Evolutionary conservation across 2,888 invertebrate species (phyloP), one percentile per base, ranked within the genome.

Genomic region (Stenolophus ochropezus): DNA sequence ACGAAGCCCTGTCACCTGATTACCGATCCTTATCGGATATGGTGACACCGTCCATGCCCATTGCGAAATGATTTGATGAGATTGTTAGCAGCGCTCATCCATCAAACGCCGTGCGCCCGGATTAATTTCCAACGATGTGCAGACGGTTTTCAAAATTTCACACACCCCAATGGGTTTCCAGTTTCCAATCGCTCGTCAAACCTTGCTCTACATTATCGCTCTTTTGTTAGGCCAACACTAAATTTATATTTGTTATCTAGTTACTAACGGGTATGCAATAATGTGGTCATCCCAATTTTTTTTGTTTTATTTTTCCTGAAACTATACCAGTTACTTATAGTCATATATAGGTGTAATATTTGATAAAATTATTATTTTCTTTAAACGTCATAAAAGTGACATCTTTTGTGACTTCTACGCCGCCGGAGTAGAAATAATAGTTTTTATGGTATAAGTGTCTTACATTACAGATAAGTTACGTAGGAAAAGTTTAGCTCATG

Each of bases 1-100:
- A 80, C 80, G 73, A 80, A 80, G 71, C 80, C 53, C 73, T 80
- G 80, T 80, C 80, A 80, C 73, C 73, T 80, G 80, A 80, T 80
- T 80, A 73, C 80, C 80, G 80, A 80, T 80, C 80, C 73, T 73
- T 80, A 80, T 80, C 80, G 80, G 80, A 73, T 73, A 80, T 25
- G 73, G 73, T 73, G 77, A 61, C 77, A 49, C 53, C 56, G 80
- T 73, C 71, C 80, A 73, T 56, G 58, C 58, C n/a, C 73, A 80
- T 47, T 58, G 16, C 71, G 14, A 80, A 73, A 53, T 73, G 80
- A 80, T 73, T 71, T 71, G 69, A 79, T 58, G 71, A 53, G 80
- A 73, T 80, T 80, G 80, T 80, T 80, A 80, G 73, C 73, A 58
- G 80, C 25, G 23, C 56, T 80, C 80, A 80, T 80, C 73, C 73